A percentile compares a stretch with the other conserved stretches of the same genome.
These are phyloP conservation scores for Patiria pectinifera DNA, from an alignment of 53 echinoderm and acorn worm genomes.

Conservation along the genomic window DNA sequence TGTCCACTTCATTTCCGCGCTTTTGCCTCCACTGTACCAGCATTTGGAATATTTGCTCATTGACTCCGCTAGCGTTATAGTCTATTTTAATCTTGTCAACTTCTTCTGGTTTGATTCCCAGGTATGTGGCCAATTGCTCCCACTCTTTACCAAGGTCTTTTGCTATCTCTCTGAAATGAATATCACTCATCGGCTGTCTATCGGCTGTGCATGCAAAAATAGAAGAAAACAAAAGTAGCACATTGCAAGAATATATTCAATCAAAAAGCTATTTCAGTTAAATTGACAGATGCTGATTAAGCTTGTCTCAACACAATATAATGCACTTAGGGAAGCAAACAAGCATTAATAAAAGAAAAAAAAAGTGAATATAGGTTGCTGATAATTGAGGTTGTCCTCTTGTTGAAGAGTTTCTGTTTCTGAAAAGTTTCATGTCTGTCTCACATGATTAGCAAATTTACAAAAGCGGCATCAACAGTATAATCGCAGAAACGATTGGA, in stretches of 20 bases:
- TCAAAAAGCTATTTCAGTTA: no score
- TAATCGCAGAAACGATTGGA: no score
- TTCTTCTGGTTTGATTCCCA: not conserved
- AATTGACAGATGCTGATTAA: not conserved
- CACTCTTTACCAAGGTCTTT: not conserved
- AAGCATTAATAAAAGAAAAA: no score
- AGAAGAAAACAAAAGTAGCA: not conserved
- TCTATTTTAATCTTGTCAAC: not conserved
- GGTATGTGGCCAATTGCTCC: not conserved
- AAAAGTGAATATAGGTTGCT: no score
- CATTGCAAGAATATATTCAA: no score
- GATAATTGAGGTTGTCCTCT: no score
- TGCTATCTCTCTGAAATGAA: not conserved
- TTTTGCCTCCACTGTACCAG: not conserved
- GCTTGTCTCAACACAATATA: no score
- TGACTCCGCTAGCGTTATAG: not conserved
- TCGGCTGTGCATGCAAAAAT: not conserved
- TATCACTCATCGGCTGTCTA: not conserved
- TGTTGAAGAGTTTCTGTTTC: no score
- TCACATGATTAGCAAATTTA: no score
- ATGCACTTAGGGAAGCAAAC: no score
- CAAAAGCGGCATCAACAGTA: no score
- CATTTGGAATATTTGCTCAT: not conserved
- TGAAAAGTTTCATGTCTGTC: no score
- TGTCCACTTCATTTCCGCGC: not conserved